Conservation (phyloP, 2,113 vertebrate species). For the Ahaetulla prasina region DNA sequence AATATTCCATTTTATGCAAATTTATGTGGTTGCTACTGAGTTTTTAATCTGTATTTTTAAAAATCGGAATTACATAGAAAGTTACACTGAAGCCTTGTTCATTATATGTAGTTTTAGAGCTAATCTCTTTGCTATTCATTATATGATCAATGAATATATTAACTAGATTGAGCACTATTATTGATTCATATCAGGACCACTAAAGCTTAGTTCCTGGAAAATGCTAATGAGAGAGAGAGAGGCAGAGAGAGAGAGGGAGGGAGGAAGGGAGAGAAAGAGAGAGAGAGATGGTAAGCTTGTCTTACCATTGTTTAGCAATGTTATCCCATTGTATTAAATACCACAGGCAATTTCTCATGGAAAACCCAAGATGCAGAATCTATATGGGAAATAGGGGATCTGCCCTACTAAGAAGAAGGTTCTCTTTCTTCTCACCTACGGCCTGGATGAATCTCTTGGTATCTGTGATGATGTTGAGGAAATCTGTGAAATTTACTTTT, state of each 20-base stretch:
- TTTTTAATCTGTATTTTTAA: neutral
- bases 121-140: neutral
- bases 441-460: constrained; percentile 49
- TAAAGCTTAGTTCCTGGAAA: too few relatives aligned
- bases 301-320: neutral
- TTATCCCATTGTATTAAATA: neutral
- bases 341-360: neutral
- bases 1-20: too few relatives aligned
- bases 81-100: too few relatives aligned
- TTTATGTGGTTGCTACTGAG: neutral
- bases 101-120: too few relatives aligned
- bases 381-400: neutral
- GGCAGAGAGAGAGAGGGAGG: too few relatives aligned
- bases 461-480: constrained; percentile 54
- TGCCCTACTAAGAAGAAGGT: neutral
- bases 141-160: neutral
- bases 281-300: neutral
- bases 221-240: too few relatives aligned
- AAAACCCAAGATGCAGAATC: neutral
- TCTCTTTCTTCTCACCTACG: constrained; percentile 45
- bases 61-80: neutral
- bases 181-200: too few relatives aligned
- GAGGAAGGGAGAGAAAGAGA: too few relatives aligned
- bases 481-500: constrained; percentile 60
- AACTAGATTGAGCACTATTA: too few relatives aligned